phyloP scores from a whole-genome alignment of 2,797 vertebrate species.

The Netta rufina region DNA sequence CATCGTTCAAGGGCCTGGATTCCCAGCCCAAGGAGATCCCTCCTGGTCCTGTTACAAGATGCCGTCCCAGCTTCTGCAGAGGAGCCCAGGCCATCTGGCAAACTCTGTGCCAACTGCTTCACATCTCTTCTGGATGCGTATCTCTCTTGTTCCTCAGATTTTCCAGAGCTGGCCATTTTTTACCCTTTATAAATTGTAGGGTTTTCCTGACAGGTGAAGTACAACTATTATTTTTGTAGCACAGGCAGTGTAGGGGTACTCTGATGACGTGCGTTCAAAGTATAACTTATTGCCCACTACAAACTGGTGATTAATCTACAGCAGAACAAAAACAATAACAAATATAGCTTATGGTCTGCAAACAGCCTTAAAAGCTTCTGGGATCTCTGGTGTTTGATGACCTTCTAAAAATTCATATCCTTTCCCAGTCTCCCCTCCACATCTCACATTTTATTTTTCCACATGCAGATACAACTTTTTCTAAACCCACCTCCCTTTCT shows the following conservation, averaged over 20 bases:
- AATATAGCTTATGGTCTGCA: neutral
- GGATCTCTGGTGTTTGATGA: neutral
- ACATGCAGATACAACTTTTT: neutral
- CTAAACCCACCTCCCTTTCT: neutral
- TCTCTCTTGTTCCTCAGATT: neutral
- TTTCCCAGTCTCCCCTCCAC: neutral
- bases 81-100: neutral
- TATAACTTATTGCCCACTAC: neutral
- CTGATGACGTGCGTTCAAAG: neutral
- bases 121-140: neutral
- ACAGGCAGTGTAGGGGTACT: neutral
- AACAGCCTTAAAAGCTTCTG: neutral
- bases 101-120: neutral
- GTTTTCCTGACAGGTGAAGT: neutral
- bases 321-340: neutral
- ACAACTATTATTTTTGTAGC: neutral
- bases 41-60: neutral
- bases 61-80: neutral
- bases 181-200: neutral
- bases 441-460: neutral
- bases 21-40: neutral
- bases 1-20: neutral
- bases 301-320: neutral
- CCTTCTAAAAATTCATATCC: neutral
- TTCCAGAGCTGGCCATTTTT: neutral